These are phyloP conservation scores for Sylvicapra grimmia DNA, from an alignment of 2,113 vertebrate species.

Conservation along the genomic window DNA sequence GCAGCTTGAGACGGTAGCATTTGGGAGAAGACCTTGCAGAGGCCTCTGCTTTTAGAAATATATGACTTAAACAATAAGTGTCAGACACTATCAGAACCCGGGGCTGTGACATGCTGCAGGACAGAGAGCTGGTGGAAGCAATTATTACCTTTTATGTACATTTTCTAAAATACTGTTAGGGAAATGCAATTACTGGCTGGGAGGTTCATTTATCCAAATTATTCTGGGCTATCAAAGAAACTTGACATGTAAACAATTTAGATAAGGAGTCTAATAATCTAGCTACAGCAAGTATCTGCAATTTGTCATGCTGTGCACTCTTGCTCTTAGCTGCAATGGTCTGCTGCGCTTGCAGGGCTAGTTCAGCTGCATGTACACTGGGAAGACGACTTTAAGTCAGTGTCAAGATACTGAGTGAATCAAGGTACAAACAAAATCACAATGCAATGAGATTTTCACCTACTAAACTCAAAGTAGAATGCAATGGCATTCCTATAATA, in stretches of 20 bases:
- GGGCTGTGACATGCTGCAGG: constrained; percentile 75
- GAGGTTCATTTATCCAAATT: constrained; percentile 78
- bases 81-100: constrained; percentile 72
- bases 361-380: background rate
- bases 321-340: background rate
- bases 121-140: constrained; percentile 66
- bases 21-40: constrained; percentile 51
- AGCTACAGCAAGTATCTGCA: constrained; percentile 26
- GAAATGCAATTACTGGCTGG: constrained; percentile 77
- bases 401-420: background rate
- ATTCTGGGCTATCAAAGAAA: constrained; percentile 70
- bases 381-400: background rate
- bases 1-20: background rate
- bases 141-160: constrained; percentile 78
- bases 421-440: background rate
- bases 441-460: background rate
- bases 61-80: constrained; percentile 70
- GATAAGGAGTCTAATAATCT: constrained; percentile 70
- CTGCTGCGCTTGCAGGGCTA: background rate
- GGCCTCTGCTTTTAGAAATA: constrained; percentile 68
- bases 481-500: background rate
- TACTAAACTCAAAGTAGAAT: background rate
- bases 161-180: constrained; percentile 73
- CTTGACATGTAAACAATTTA: constrained; percentile 74
- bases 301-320: background rate